These are phyloP conservation scores for Hesperia comma DNA, from an alignment of 2,888 invertebrate genomes.

Conservation along the genomic window DNA sequence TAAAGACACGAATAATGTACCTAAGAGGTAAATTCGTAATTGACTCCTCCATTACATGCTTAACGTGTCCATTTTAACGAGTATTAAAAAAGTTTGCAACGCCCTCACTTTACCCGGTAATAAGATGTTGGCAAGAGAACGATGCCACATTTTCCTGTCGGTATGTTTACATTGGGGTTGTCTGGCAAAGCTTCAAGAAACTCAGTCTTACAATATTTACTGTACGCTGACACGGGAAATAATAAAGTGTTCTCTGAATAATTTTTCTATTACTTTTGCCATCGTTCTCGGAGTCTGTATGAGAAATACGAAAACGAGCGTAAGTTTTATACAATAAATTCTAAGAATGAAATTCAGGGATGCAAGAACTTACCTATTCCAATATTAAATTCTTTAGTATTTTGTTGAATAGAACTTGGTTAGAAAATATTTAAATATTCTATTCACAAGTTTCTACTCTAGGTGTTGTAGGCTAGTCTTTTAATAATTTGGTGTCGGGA, in stretches of 20 bases:
- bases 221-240: constrained; percentile 33
- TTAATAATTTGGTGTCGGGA: no score
- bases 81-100: constrained; percentile 33
- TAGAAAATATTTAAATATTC: background rate
- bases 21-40: no score
- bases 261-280: constrained; percentile 21
- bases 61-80: background rate
- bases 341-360: background rate
- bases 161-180: constrained; percentile 49
- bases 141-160: constrained; percentile 51
- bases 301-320: background rate
- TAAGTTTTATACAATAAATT: background rate
- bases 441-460: no score
- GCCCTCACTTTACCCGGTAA: constrained; percentile 49
- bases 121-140: constrained; percentile 53
- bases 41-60: background rate
- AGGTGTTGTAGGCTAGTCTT: no score
- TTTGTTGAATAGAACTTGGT: background rate
- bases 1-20: no score
- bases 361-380: background rate
- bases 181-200: constrained; percentile 45
- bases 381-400: background rate
- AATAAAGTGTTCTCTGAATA: constrained; percentile 32
- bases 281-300: background rate
- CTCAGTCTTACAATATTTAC: constrained; percentile 43